A percentile compares a stretch with the other conserved stretches of the same genome.
Evolutionary conservation across 2,888 invertebrate species (phyloP).

Genomic region (Electrophaes corylata): DNA sequence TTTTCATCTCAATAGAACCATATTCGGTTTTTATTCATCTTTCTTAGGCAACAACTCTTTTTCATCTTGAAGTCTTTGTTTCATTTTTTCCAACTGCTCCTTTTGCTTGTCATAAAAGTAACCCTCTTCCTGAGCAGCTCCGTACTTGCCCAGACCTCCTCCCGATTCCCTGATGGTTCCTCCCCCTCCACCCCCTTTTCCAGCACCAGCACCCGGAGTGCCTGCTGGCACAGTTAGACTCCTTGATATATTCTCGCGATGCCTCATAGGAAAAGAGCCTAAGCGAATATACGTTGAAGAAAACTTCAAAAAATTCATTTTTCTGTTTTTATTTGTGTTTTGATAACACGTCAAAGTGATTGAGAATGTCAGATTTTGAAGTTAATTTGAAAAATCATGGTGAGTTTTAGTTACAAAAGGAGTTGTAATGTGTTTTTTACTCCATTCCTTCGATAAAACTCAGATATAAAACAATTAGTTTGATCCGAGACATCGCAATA

Average conservation of each 20-base stretch:
- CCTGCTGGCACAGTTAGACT: constrained; percentile 36
- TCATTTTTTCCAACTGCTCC: constrained; percentile 60
- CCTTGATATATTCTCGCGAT: constrained; percentile 3
- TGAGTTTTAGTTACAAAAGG: no score
- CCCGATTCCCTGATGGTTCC: constrained; percentile 63
- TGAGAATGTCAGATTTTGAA: background rate
- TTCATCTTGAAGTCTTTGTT: constrained; percentile 50
- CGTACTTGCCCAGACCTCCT: constrained; percentile 60
- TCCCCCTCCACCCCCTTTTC: constrained; percentile 63
- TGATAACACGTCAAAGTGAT: background rate
- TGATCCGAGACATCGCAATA: no score
- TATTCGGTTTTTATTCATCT: constrained; percentile 8
- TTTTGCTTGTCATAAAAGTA: constrained; percentile 64
- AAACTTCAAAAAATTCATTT: constrained; percentile 13
- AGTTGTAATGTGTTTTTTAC: no score
- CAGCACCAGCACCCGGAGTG: constrained; percentile 59
- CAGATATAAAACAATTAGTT: no score
- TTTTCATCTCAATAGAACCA: background rate
- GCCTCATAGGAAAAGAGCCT: background rate
- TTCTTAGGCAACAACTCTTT: constrained; percentile 28
- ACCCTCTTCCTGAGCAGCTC: constrained; percentile 64
- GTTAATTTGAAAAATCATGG: no score
- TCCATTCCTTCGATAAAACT: no score
- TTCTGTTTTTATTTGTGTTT: constrained; percentile 3
- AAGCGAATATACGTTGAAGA: background rate